Evolutionary conservation across 2,888 invertebrate species (phyloP).

Genomic region (Agrochola lota): DNA sequence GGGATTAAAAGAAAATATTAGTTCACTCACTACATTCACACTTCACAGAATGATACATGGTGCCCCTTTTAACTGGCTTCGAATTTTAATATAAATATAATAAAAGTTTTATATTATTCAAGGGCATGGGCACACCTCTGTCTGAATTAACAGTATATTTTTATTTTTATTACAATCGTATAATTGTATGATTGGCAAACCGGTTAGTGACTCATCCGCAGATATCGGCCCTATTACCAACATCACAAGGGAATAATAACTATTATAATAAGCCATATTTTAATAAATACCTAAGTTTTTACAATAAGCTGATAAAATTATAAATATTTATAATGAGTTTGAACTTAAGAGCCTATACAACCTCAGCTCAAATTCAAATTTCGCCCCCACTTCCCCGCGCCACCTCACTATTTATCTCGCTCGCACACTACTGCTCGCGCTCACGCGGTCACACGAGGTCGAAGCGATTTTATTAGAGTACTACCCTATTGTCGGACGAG

Average conservation of each 20-base stretch:
- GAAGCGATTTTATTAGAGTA: too few relatives aligned
- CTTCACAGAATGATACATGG: neutral
- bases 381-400: too few relatives aligned
- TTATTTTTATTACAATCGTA: conserved; percentile 13
- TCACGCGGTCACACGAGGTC: too few relatives aligned
- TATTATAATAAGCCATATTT: conserved; percentile 22
- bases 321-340: conserved; percentile 46
- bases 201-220: conserved; percentile 44
- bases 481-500: too few relatives aligned
- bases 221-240: conserved; percentile 32
- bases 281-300: conserved; percentile 26
- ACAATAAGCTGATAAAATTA: conserved; percentile 30
- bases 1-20: neutral
- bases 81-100: neutral
- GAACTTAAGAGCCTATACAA: too few relatives aligned
- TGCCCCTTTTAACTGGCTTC: neutral
- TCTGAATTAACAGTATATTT: conserved; percentile 30
- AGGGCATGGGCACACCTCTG: conserved; percentile 23
- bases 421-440: too few relatives aligned
- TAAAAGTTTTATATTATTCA: conserved; percentile 14
- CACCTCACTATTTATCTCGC: too few relatives aligned
- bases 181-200: conserved; percentile 32
- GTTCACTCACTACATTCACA: neutral
- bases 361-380: too few relatives aligned
- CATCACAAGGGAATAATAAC: conserved; percentile 22